These are phyloP conservation scores for Pherbina coryleti DNA, from an alignment of 2,888 invertebrate genomes.

Conservation along the genomic window DNA sequence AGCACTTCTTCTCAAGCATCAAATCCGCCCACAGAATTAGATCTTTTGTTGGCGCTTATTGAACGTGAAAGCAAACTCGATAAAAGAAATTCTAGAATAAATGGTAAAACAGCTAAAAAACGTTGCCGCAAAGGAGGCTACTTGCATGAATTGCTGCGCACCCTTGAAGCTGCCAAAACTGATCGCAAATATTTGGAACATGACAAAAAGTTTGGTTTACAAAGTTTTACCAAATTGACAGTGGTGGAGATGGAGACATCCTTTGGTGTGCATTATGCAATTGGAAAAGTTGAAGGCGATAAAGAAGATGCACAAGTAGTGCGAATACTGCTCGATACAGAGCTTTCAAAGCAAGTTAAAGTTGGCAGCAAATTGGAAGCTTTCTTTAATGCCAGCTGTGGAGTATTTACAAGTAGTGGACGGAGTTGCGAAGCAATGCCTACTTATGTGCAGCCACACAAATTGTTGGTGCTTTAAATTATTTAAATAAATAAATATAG, in stretches of 20 bases:
- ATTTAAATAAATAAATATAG: neutral
- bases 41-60: conserved; percentile 48
- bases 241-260: conserved; percentile 39
- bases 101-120: neutral
- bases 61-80: conserved; percentile 38
- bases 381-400: conserved; percentile 43
- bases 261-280: conserved; percentile 47
- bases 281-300: conserved; percentile 33
- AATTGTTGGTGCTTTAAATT: conserved; percentile 40
- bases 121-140: conserved; percentile 45
- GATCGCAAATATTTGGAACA: conserved; percentile 47
- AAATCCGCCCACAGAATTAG: conserved; percentile 42
- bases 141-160: conserved; percentile 39
- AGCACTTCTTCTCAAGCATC: conserved; percentile 31
- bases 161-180: conserved; percentile 36
- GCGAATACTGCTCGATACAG: conserved; percentile 38
- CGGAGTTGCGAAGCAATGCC: neutral
- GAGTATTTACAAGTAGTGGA: conserved; percentile 38
- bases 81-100: neutral
- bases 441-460: conserved; percentile 48
- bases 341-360: conserved; percentile 39
- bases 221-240: conserved; percentile 36
- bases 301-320: neutral
- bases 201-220: conserved; percentile 47
- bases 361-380: conserved; percentile 46